These are phyloP conservation scores for Venustoraphidia nigricollis DNA, from an alignment of 2,888 invertebrate genomes.

Conservation along the genomic window DNA sequence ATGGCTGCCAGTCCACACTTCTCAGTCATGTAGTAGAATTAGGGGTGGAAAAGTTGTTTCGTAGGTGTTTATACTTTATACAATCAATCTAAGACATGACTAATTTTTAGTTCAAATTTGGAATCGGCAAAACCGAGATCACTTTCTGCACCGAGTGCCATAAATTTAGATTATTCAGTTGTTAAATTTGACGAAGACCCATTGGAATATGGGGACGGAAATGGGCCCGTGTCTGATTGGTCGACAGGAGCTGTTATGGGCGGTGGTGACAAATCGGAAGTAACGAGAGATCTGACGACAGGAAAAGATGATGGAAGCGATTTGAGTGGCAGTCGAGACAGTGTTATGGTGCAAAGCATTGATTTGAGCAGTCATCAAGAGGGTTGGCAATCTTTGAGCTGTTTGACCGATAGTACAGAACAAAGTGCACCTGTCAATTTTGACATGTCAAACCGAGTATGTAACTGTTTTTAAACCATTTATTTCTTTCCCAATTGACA, in stretches of 20 bases:
- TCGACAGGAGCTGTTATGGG: neutral
- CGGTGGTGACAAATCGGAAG: slow-evolving; percentile 11
- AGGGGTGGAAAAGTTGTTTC: no score
- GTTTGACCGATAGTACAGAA: slow-evolving; percentile 78
- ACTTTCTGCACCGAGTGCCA: slow-evolving; percentile 76
- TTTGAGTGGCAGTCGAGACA: slow-evolving; percentile 28
- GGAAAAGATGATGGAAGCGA: slow-evolving; percentile 15
- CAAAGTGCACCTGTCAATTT: slow-evolving; percentile 84
- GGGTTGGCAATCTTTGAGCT: slow-evolving; percentile 70
- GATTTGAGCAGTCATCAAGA: slow-evolving; percentile 28
- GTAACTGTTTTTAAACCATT: slow-evolving; percentile 12
- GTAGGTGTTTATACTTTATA: no score
- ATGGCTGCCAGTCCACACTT: no score
- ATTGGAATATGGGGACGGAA: slow-evolving; percentile 14
- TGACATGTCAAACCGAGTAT: slow-evolving; percentile 80
- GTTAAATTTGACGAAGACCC: slow-evolving; percentile 50
- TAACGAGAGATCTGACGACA: neutral
- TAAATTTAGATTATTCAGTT: slow-evolving; percentile 55
- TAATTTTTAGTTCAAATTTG: slow-evolving; percentile 40
- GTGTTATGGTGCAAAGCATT: slow-evolving; percentile 27
- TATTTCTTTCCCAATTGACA: neutral
- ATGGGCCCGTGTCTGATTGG: no score
- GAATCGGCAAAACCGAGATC: slow-evolving; percentile 59
- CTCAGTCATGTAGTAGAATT: no score
- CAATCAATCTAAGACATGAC: slow-evolving; percentile 5